These are phyloP conservation scores for Altica lythri DNA, from an alignment of 2,888 invertebrate genomes.

Conservation along the genomic window DNA sequence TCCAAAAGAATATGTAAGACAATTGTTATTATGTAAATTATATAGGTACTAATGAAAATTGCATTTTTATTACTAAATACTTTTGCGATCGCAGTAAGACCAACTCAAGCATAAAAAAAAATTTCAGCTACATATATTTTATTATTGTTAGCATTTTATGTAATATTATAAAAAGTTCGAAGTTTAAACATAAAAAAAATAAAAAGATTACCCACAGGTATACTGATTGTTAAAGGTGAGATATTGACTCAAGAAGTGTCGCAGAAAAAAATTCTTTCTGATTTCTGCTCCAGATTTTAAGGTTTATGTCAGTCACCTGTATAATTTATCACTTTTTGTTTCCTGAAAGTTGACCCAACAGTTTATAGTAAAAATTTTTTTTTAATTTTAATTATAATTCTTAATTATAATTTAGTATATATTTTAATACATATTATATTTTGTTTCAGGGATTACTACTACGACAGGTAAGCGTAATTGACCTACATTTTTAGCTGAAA, in stretches of 20 bases:
- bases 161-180: too few species aligned
- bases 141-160: too few species aligned
- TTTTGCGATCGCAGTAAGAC: too few species aligned
- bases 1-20: too few species aligned
- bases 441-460: slow-evolving; percentile 71
- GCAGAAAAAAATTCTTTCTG: slow-evolving; percentile 40
- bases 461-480: slow-evolving; percentile 64
- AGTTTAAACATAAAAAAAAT: too few species aligned
- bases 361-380: neutral
- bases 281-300: neutral
- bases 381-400: neutral
- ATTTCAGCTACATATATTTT: too few species aligned
- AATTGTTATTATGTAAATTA: too few species aligned
- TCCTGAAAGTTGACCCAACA: neutral
- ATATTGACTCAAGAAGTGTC: slow-evolving; percentile 44
- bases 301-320: neutral
- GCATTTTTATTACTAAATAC: too few species aligned
- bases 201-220: slow-evolving; percentile 47
- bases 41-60: too few species aligned
- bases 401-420: neutral
- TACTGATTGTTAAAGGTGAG: slow-evolving; percentile 50
- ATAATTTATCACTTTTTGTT: neutral
- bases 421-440: slow-evolving; percentile 42
- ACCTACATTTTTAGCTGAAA: slow-evolving; percentile 5
- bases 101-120: too few species aligned